Evolutionary conservation across 2,113 vertebrate species (phyloP), one percentile per base, ranked within the genome.

Genomic region (Pholis gunnellus): DNA sequence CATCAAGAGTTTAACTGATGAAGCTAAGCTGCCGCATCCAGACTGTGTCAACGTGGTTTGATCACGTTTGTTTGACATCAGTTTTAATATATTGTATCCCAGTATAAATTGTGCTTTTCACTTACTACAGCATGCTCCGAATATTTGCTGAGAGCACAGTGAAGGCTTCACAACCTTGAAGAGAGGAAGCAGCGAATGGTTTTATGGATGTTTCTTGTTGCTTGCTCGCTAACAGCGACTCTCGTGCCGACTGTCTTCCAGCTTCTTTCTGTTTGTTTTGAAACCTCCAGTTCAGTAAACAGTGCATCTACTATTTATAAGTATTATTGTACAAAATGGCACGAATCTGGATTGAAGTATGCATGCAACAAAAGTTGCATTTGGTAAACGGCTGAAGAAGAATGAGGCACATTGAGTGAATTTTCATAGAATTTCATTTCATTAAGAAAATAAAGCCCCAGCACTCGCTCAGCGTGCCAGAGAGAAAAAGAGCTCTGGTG

Each of bases 401-500:
- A 66, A 66, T 36, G 0, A 9, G 2, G n/a, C 8, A 44, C 11
- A 25, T 27, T 17, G 8, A 72, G 4, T 40, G 40, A 9, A 74
- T 80, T 22, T 59, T 66, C 56, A 57, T 9, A n/a, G 7, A 34
- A 73, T 81, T 27, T n/a, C 1, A 59, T 40, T 50, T 72, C 42
- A 17, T 25, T 17, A 3, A 42, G 34, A 72, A 46, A 67, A 54
- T 46, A 15, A 76, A 29, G 29, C 79, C 52, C 71, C 27, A 57
- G 27, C n/a, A 66, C 54, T 70, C 9, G 11, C 7, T 68, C 36
- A 11, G 48, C 52, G 50, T 75, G 71, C 77, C 74, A 82, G 46
- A 20, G 25, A 76, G 20, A 52, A 86, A 59, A 74, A 60, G 14
- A 59, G 31, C 64, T 66, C 29, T 81, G 64, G 64, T 77, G 63